Percentiles rank a stretch among this genome's conserved stretches.
Evolutionary conservation across 2,888 invertebrate genomes (phyloP).

Genomic region (Calliopum simillimum): DNA sequence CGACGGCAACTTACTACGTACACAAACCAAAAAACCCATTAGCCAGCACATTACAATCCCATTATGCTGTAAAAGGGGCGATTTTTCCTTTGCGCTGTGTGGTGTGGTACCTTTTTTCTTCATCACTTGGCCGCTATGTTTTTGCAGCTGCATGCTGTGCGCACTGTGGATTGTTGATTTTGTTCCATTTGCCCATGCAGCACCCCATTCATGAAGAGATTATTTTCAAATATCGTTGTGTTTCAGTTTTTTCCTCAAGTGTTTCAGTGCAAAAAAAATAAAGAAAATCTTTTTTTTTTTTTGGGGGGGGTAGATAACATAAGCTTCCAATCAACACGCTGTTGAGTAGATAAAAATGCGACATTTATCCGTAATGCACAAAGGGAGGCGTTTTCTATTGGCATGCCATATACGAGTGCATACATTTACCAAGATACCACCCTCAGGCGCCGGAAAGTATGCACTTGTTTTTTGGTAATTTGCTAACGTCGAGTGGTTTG

Average conservation of each 20-base stretch:
- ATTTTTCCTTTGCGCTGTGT: constrained; percentile 6
- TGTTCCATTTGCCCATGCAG: neutral
- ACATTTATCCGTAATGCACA: neutral
- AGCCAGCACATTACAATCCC: constrained; percentile 64
- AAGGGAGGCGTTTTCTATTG: constrained; percentile 9
- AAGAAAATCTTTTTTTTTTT: too few species aligned
- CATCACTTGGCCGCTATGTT: constrained; percentile 48
- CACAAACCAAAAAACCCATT: constrained; percentile 61
- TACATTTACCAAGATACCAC: constrained; percentile 27
- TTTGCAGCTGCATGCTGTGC: constrained; percentile 53
- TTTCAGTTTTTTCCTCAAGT: neutral
- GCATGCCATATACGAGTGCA: constrained; percentile 7
- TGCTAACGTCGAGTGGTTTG: constrained; percentile 54
- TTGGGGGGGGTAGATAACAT: constrained; percentile 3
- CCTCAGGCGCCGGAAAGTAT: constrained; percentile 22
- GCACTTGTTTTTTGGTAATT: constrained; percentile 29
- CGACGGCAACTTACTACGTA: constrained; percentile 32
- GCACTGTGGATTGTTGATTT: constrained; percentile 29
- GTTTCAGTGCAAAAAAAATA: too few species aligned
- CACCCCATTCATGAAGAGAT: neutral
- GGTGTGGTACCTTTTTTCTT: constrained; percentile 36
- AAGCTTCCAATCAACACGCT: constrained; percentile 31
- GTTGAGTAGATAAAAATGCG: neutral
- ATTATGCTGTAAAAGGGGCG: constrained; percentile 50
- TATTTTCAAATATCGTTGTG: neutral